phyloP scores from a whole-genome alignment of 2,797 vertebrate genomes.

The Leucoraja ocellata region DNA sequence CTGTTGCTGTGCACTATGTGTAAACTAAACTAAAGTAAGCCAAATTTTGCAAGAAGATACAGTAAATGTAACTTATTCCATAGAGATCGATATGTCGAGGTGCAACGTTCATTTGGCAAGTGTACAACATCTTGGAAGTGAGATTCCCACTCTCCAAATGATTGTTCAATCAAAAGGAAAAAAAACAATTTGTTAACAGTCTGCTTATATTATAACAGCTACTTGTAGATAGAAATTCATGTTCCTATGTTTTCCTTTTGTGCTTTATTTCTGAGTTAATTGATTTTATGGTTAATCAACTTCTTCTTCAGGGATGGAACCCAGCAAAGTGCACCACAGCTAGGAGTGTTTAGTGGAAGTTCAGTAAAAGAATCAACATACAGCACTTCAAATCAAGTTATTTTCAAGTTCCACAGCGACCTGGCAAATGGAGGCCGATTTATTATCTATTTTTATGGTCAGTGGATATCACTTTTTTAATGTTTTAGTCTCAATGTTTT shows the following conservation, averaged over 20 bases:
- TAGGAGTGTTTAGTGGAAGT: conserved; percentile 81
- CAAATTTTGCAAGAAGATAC: not conserved
- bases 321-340: conserved; percentile 76
- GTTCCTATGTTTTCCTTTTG: not conserved
- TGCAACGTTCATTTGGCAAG: no score
- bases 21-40: no score
- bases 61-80: not conserved
- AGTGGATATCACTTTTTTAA: conserved; percentile 41
- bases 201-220: not conserved
- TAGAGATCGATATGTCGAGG: not conserved
- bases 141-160: not conserved
- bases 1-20: no score
- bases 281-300: not conserved
- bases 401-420: conserved; percentile 84
- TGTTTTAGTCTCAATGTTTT: not conserved
- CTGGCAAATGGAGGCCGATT: conserved; percentile 82
- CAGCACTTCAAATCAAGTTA: conserved; percentile 89
- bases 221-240: no score
- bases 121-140: not conserved
- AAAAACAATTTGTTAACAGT: not conserved
- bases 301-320: conserved; percentile 76
- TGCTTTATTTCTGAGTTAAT: not conserved
- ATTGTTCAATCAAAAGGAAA: not conserved
- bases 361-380: conserved; percentile 74
- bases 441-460: conserved; percentile 78